Evolutionary conservation across 2,113 vertebrate species (phyloP).

Genomic region (Hoplias malabaricus): DNA sequence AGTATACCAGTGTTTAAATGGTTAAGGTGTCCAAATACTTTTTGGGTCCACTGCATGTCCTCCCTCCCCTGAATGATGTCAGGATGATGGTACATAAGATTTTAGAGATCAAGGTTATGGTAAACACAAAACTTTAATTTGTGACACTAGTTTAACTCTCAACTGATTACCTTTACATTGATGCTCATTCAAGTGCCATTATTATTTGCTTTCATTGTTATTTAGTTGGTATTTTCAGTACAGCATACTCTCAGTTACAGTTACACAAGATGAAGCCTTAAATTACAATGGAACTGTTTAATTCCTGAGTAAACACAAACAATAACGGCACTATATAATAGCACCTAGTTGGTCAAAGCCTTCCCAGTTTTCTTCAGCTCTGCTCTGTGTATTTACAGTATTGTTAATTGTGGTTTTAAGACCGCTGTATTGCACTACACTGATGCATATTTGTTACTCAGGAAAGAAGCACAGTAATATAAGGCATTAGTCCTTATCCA

Average conservation of each 20-base stretch:
- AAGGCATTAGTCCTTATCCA: not conserved
- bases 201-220: not conserved
- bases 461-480: constrained; percentile 17
- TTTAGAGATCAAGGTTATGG: not conserved
- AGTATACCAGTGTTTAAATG: too few species aligned
- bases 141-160: not conserved
- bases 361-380: not conserved
- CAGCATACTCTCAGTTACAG: not conserved
- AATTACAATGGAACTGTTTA: not conserved
- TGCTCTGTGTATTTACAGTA: not conserved
- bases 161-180: not conserved
- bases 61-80: not conserved
- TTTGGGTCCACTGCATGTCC: too few species aligned
- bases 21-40: too few species aligned
- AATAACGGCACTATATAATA: not conserved
- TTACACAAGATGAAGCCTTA: constrained; percentile 11
- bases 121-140: not conserved
- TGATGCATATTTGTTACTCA: constrained; percentile 7
- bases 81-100: not conserved
- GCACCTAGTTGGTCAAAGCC: not conserved
- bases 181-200: not conserved
- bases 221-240: not conserved
- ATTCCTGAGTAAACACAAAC: constrained; percentile 21
- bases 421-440: not conserved
- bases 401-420: not conserved